Evolutionary conservation across 1,140 invertebrate species (phyloP).

Genomic region (Drosophila mauritiana): DNA sequence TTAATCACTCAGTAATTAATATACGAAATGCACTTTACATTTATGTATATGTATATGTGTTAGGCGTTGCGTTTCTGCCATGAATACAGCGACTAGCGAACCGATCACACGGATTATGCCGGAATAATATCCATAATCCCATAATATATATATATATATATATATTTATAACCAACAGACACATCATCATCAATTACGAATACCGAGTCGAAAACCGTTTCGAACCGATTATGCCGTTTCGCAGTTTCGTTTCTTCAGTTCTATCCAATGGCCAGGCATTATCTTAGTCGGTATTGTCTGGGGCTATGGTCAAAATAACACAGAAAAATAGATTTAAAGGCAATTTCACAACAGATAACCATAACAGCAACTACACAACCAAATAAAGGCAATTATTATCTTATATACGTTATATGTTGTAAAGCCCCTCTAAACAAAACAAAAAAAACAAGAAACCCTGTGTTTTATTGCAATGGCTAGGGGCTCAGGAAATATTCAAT

Average conservation of each 20-base stretch:
- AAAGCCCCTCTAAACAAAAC: constrained; percentile 73
- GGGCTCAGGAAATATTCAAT: not conserved
- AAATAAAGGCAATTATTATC: constrained; percentile 44
- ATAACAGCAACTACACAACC: constrained; percentile 52
- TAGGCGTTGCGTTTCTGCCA: constrained; percentile 80
- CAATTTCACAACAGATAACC: constrained; percentile 47
- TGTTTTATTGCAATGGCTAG: constrained; percentile 8
- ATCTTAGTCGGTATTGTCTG: constrained; percentile 1
- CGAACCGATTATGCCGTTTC: constrained; percentile 52
- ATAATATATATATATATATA: constrained; percentile 19
- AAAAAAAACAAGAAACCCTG: not conserved
- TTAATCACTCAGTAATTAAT: constrained; percentile 53
- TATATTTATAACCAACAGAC: constrained; percentile 43
- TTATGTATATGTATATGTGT: constrained; percentile 83
- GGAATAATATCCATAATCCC: constrained; percentile 42
- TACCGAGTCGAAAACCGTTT: constrained; percentile 32
- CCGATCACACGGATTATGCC: constrained; percentile 36
- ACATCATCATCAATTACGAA: constrained; percentile 80
- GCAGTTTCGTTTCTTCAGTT: constrained; percentile 28
- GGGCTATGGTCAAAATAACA: constrained; percentile 9
- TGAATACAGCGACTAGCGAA: constrained; percentile 65
- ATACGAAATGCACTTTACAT: constrained; percentile 67
- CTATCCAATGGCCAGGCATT: constrained; percentile 2
- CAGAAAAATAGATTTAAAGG: constrained; percentile 38
- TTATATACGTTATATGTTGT: constrained; percentile 79